Evolutionary conservation across 2,888 invertebrate genomes (phyloP).

Genomic region (Anaspis maculata): DNA sequence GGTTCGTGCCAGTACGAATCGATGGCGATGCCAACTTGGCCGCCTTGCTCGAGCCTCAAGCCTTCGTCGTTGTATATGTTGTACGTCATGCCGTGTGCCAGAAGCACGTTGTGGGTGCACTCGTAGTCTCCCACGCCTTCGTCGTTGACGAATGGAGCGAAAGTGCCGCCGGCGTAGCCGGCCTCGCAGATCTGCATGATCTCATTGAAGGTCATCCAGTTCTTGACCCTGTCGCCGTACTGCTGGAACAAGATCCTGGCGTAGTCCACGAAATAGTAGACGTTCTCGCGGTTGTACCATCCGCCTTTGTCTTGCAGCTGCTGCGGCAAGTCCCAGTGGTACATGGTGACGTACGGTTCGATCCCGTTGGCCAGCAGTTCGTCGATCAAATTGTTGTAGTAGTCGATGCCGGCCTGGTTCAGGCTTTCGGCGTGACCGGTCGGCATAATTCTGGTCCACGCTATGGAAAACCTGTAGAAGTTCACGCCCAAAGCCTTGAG

Average conservation of each 20-base stretch:
- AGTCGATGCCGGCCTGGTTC: conserved; percentile 1
- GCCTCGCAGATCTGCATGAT: conserved; percentile 6
- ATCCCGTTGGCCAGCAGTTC: conserved; percentile 55
- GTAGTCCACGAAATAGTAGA: conserved; percentile 5
- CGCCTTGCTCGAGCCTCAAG: too few relatives aligned
- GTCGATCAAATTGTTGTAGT: conserved; percentile 42
- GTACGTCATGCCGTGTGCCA: conserved; percentile 58
- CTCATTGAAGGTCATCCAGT: conserved; percentile 32
- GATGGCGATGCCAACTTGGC: conserved; percentile 45
- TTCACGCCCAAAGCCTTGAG: conserved; percentile 47
- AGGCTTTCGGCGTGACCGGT: conserved; percentile 45
- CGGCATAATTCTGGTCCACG: conserved; percentile 62
- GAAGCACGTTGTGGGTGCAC: conserved; percentile 54
- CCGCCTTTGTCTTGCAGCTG: conserved; percentile 34
- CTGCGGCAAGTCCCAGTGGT: conserved; percentile 49
- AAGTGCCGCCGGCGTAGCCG: neutral
- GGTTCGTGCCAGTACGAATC: conserved; percentile 47
- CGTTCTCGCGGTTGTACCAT: conserved; percentile 1
- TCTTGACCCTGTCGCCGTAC: conserved; percentile 55
- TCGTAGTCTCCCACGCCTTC: conserved; percentile 55
- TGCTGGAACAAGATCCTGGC: conserved; percentile 41
- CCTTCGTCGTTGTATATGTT: conserved; percentile 51
- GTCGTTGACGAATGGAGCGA: conserved; percentile 26
- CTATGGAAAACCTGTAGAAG: conserved; percentile 53
- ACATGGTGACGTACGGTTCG: conserved; percentile 39